Conservation (phyloP, 2,888 invertebrate genomes). For the Folsomia manolachei region DNA sequence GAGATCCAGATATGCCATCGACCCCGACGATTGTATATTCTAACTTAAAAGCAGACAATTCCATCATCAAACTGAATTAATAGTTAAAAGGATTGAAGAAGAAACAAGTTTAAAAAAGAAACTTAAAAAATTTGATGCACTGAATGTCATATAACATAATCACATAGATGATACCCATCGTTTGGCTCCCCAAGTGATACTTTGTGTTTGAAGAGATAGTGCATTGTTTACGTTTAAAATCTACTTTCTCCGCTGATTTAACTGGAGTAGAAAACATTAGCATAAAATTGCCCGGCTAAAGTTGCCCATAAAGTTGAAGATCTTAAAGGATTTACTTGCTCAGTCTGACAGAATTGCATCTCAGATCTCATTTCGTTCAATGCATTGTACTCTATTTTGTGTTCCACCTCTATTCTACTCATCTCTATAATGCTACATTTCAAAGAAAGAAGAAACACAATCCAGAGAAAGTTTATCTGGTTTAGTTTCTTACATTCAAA, state of each 20-base stretch:
- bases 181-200: neutral
- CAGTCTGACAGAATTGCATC: neutral
- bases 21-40: too few species aligned
- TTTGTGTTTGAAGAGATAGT: neutral
- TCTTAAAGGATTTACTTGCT: neutral
- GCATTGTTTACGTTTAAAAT: neutral
- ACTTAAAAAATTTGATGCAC: too few species aligned
- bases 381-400: too few species aligned
- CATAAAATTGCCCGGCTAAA: neutral
- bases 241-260: conserved; percentile 2
- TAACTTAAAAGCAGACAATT: too few species aligned
- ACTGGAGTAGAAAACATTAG: neutral
- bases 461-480: conserved; percentile 13
- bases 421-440: conserved; percentile 14
- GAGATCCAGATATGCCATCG: too few species aligned
- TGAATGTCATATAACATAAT: too few species aligned
- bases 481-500: neutral
- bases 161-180: too few species aligned
- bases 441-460: conserved; percentile 3
- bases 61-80: too few species aligned
- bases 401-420: neutral
- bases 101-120: too few species aligned
- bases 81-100: too few species aligned
- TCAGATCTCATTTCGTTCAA: too few species aligned
- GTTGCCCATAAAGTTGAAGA: neutral